phyloP scores from a whole-genome alignment of 2,797 vertebrate genomes.

The Amblyraja radiata region DNA sequence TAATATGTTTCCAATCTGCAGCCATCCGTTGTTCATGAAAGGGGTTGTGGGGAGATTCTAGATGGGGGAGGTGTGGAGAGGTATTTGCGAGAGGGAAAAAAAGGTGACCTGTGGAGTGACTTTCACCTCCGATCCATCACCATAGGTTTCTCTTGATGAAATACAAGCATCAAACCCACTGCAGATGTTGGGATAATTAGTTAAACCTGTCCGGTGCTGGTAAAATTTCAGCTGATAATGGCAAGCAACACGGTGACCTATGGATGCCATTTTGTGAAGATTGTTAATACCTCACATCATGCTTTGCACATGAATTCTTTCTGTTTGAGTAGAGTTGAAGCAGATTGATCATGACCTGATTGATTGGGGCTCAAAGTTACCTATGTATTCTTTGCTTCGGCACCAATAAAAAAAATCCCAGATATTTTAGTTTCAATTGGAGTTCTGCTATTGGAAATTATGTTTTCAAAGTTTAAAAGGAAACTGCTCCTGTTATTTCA shows the following conservation, averaged over 20 bases:
- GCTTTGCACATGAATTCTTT: neutral
- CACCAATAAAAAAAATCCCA: neutral
- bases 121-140: neutral
- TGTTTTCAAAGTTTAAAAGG: neutral
- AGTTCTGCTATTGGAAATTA: neutral
- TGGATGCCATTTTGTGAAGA: neutral
- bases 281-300: neutral
- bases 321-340: neutral
- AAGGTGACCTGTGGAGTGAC: neutral
- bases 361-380: neutral
- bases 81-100: neutral
- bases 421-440: neutral
- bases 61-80: neutral
- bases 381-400: neutral
- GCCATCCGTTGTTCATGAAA: neutral
- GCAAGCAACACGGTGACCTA: neutral
- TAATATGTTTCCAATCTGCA: neutral
- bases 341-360: neutral
- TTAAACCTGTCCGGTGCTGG: neutral
- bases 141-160: neutral
- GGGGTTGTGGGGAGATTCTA: neutral
- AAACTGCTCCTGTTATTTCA: neutral
- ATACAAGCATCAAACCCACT: neutral
- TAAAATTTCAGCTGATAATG: neutral
- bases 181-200: neutral